Evolutionary conservation across 2,113 vertebrate species (phyloP), one percentile per base, ranked within the genome.

Genomic region (Nothobranchius furzeri): DNA sequence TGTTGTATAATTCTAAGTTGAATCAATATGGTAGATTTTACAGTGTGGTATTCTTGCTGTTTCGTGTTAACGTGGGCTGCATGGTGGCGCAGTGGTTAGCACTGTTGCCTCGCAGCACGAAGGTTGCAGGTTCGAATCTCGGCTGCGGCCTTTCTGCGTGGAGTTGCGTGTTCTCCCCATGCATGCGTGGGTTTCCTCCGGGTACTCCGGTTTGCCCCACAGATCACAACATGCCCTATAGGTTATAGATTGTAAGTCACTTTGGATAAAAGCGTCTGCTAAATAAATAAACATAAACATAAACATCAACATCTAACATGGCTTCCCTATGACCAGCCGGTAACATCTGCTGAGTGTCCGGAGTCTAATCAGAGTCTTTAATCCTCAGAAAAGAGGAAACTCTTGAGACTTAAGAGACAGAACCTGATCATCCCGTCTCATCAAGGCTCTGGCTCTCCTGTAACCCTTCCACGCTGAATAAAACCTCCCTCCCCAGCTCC

Each of bases 391-490:
- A 63, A 82, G 76, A 83, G 69, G 63, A 85, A 83, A 78, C 85
- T 88, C 81, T 78, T 20, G 85, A 90, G 90, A 86, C 83, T 73
- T 73, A 73, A 77, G 76, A 77, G 75, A 83, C 46, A 64, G 86
- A 82, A 82, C 82, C 83, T 79, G 90, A 89, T 89, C 86, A 88
- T 91, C 86, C 85, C 9, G 69, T 77, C 86, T 89, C 86, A 88
- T 89, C 87, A 88, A 85, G 78, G 75, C 78, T 66, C 60, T 0
- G 70, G 69, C 75, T 86, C 86, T 85, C 84, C 82, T 66, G 66
- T 85, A 82, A 88, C 85, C 88, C 82, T 43, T 62, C 61, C 64
- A 49, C 56, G 30, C 60, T 62, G 83, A 74, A 82, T 72, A 73
- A 84, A 76, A 79, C 65, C 64, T 68, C 71, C 64, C 67, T 15